phyloP scores from a whole-genome alignment of 1,140 invertebrate species.

The Sycophaga agraensis region DNA sequence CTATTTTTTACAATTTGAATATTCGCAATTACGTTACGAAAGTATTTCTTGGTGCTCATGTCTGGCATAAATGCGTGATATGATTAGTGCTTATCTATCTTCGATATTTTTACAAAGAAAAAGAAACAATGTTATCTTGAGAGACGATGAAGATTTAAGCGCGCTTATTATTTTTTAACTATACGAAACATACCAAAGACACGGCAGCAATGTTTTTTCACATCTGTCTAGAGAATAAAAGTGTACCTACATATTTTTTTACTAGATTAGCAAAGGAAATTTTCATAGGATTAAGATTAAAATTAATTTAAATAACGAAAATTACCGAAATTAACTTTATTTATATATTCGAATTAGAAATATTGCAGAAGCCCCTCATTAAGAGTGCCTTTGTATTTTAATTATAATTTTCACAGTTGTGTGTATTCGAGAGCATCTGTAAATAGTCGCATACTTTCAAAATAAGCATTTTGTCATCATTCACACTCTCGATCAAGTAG shows the following conservation, averaged over 20 bases:
- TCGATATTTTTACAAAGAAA: neutral
- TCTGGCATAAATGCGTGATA: neutral
- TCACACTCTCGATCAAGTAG: constrained; percentile 1
- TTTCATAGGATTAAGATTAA: constrained; percentile 23
- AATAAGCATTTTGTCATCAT: constrained; percentile 22
- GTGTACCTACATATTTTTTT: constrained; percentile 33
- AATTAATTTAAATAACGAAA: constrained; percentile 41
- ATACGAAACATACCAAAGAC: constrained; percentile 47
- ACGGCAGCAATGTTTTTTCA: constrained; percentile 34
- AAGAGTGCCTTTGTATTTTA: constrained; percentile 42
- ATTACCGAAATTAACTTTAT: constrained; percentile 45
- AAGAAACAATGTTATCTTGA: neutral
- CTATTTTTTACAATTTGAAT: constrained; percentile 10
- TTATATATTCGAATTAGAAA: constrained; percentile 36
- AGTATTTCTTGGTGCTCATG: constrained; percentile 13
- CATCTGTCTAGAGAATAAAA: constrained; percentile 39
- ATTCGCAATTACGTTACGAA: constrained; percentile 5
- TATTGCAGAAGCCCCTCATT: constrained; percentile 1
- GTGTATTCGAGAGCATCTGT: constrained; percentile 41
- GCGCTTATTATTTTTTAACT: neutral
- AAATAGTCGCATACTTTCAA: constrained; percentile 47
- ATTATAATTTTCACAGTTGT: constrained; percentile 31
- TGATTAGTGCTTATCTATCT: constrained; percentile 2
- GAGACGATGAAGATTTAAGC: neutral
- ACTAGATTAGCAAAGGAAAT: neutral